Conservation (phyloP, 2,888 invertebrate species). For the Micoletzkya japonica region DNA sequence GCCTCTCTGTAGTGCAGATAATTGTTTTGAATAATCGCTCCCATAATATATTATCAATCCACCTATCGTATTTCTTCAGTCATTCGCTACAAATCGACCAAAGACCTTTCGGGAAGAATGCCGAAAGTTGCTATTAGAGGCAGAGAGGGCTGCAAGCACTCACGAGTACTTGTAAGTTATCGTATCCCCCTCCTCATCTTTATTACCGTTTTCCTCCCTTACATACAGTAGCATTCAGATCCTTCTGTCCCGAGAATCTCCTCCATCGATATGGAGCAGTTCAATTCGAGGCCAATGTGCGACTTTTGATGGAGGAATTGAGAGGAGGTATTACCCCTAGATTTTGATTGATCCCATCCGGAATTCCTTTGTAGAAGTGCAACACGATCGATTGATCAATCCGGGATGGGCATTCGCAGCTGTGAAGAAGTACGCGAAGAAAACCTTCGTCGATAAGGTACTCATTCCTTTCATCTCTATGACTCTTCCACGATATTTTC, state of each 20-base stretch:
- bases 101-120: constrained; percentile 38
- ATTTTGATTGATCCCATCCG: background rate
- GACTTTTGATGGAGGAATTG: constrained; percentile 15
- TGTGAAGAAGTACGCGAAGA: constrained; percentile 45
- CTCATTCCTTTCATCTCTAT: background rate
- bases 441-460: constrained; percentile 42
- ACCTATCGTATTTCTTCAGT: constrained; percentile 14
- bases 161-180: constrained; percentile 20
- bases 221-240: background rate
- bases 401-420: constrained; percentile 46
- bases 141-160: constrained; percentile 27
- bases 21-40: background rate
- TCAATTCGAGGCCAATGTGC: constrained; percentile 20
- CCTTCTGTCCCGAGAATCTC: constrained; percentile 17
- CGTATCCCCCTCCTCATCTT: background rate
- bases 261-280: constrained; percentile 14
- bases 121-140: constrained; percentile 32
- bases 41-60: background rate
- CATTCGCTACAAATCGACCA: constrained; percentile 38
- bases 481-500: too few species aligned
- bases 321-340: constrained; percentile 12
- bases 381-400: constrained; percentile 28
- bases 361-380: background rate
- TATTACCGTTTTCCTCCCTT: background rate
- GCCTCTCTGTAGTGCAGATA: background rate